Base-by-base conservation (phyloP, 2,888 invertebrate species). In the Tenthredo notha region DNA sequence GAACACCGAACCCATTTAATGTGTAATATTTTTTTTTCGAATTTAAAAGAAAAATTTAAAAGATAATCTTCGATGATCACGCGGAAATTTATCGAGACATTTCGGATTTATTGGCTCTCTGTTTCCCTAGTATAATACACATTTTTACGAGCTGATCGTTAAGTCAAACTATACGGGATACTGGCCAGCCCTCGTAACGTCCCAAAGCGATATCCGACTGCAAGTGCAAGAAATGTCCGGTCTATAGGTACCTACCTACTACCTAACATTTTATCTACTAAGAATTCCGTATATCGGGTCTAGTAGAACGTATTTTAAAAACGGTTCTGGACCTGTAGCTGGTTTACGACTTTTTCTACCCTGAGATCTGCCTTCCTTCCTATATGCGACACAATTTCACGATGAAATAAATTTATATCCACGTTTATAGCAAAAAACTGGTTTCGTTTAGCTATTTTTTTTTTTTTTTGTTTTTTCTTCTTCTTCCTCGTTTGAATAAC, bases 81-180 rank as follows among this genome's bases (percentile, higher is more conserved):
- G 67, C 12, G 67, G 67, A 7, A 29, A 33, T 33, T 25, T 61
- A 67, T 67, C 29, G 67, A 67, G 33, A 18, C 33, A 9, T 21
- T 74, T 21, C 7, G 21, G 21, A 74, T 74, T 74, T 74, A 74
- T 74, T 25, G 43, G 12, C 40, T 74, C 43, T 74, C 7, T 74
- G 21, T 74, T 74, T 43, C 21, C 43, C n/a, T 25, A 21, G 72
- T 43, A 33, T 9, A n/a, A 61, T 40, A 80, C 37, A 37, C 58
- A 29, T 61, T 80, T 80, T 80, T 80, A 80, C 65, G 80, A 80
- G 12, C 5, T 18, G 54, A 80, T 54, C 58, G 80, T 80, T 80
- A 80, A 80, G 21, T 61, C 65, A 43, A 29, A 65, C 29, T n/a
- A n/a, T 21, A 65, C 65, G 37, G 58, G 37, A 25, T 29, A 29